phyloP scores from a whole-genome alignment of 2,888 invertebrate species.

The Patella depressa region DNA sequence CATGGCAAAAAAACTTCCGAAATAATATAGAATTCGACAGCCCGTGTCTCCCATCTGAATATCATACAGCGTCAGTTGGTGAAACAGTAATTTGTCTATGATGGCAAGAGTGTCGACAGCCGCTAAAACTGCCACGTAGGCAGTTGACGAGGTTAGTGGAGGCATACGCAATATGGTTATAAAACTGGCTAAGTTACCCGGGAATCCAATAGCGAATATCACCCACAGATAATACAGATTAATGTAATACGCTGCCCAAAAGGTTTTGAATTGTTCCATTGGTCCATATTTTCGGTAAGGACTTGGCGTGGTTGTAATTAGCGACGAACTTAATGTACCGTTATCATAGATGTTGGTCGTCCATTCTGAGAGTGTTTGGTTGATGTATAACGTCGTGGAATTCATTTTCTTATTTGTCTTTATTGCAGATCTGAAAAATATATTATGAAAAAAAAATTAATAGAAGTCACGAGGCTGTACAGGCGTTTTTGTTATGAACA shows the following conservation, averaged over 20 bases:
- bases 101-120: slow-evolving; percentile 55
- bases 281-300: slow-evolving; percentile 12
- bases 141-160: slow-evolving; percentile 50
- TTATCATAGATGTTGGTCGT: neutral
- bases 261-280: slow-evolving; percentile 32
- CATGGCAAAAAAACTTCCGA: slow-evolving; percentile 50
- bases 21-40: slow-evolving; percentile 52
- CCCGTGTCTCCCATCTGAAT: slow-evolving; percentile 42
- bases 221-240: slow-evolving; percentile 56
- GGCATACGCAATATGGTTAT: slow-evolving; percentile 53
- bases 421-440: too few species aligned
- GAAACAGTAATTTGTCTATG: slow-evolving; percentile 45
- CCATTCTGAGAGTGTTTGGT: neutral
- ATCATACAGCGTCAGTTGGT: slow-evolving; percentile 45
- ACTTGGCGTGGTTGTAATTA: neutral
- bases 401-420: too few species aligned
- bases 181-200: slow-evolving; percentile 55
- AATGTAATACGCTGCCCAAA: slow-evolving; percentile 43
- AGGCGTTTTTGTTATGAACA: too few species aligned
- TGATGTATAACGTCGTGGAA: too few species aligned
- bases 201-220: slow-evolving; percentile 51
- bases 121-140: slow-evolving; percentile 55
- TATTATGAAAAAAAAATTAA: too few species aligned
- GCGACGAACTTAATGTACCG: neutral
- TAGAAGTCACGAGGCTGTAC: too few species aligned